Evolutionary conservation across 2,113 vertebrate species (phyloP).

Genomic region (Apeltes quadracus): DNA sequence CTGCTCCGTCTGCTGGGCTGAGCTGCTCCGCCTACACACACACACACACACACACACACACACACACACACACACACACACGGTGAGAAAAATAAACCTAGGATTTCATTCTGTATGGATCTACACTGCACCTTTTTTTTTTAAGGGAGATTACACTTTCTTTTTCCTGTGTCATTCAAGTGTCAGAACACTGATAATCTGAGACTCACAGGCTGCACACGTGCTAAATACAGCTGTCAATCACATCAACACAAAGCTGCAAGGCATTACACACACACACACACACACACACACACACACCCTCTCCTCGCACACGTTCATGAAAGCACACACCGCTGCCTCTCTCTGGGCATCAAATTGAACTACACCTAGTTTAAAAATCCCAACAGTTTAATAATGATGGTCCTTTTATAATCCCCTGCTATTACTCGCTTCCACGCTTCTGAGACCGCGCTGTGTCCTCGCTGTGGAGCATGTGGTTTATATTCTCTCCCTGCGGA

Average conservation of each 20-base stretch:
- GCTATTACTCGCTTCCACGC: neutral
- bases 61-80: neutral
- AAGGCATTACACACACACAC: slow-evolving; percentile 6
- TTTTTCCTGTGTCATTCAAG: slow-evolving; percentile 36
- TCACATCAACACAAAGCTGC: slow-evolving; percentile 34
- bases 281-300: neutral
- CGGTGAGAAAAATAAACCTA: neutral
- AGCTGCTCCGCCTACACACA: neutral
- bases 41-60: neutral
- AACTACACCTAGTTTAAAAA: slow-evolving; percentile 29
- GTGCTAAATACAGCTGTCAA: slow-evolving; percentile 36
- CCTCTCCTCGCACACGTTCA: neutral
- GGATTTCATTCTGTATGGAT: neutral
- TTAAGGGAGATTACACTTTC: slow-evolving; percentile 31
- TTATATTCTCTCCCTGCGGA: neutral
- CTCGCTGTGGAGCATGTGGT: neutral
- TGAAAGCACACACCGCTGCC: slow-evolving; percentile 57
- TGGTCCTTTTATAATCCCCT: neutral
- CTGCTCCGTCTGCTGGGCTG: neutral
- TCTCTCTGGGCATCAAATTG: slow-evolving; percentile 46
- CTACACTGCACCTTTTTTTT: too few species aligned
- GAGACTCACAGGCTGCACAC: slow-evolving; percentile 19
- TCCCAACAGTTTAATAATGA: neutral
- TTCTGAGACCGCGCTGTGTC: neutral
- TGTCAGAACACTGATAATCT: slow-evolving; percentile 19